Evolutionary conservation across 2,888 invertebrate genomes (phyloP).

Genomic region (Neria commutata): DNA sequence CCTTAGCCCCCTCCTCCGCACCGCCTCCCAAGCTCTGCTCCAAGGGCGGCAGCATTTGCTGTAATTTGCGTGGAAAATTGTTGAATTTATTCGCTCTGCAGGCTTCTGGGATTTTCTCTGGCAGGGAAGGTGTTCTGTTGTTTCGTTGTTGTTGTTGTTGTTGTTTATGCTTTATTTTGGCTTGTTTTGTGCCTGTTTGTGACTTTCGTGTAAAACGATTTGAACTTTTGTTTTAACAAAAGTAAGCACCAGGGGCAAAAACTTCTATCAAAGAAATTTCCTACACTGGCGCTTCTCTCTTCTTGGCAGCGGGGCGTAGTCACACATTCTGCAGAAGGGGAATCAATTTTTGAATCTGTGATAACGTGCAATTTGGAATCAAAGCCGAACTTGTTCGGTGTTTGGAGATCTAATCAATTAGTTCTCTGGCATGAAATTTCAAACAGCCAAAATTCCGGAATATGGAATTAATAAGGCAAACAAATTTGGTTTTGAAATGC

Average conservation of each 20-base stretch:
- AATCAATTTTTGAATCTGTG: too few relatives aligned
- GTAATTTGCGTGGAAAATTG: background rate
- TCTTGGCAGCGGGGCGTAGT: too few relatives aligned
- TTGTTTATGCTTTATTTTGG: background rate
- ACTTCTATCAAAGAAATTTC: too few relatives aligned
- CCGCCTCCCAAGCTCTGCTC: background rate
- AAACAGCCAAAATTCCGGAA: too few relatives aligned
- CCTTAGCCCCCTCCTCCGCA: background rate
- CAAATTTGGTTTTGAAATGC: too few relatives aligned
- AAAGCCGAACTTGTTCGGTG: too few relatives aligned
- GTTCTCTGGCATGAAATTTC: too few relatives aligned
- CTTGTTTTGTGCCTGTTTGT: slow-evolving; percentile 10
- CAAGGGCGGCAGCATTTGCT: background rate
- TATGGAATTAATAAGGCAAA: too few relatives aligned
- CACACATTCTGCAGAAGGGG: slow-evolving; percentile 20
- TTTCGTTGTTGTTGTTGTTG: background rate
- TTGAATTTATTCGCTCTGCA: background rate
- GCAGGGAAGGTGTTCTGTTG: slow-evolving; percentile 8
- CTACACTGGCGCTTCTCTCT: too few relatives aligned
- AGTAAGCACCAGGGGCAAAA: too few relatives aligned
- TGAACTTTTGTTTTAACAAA: slow-evolving; percentile 3
- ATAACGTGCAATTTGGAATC: too few relatives aligned
- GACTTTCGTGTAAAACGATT: slow-evolving; percentile 19
- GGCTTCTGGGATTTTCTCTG: background rate
- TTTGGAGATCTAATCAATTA: too few relatives aligned